Percentiles rank a stretch among this genome's conserved stretches.
These are phyloP conservation scores for Ormyrus nitidulus DNA, from an alignment of 2,888 invertebrate genomes.

Conservation along the genomic window DNA sequence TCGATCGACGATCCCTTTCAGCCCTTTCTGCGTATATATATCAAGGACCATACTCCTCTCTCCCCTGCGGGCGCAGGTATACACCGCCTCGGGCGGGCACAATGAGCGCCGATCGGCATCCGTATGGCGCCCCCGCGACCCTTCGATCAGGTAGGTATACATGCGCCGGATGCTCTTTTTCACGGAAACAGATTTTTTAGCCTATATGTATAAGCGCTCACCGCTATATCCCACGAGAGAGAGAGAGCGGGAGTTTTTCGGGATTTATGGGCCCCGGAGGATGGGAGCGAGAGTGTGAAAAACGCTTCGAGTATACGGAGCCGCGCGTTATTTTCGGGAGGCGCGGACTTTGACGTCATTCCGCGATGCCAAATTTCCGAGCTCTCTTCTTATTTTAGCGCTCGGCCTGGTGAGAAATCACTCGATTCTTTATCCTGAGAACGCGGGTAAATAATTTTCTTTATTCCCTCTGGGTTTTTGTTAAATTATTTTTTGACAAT, in stretches of 20 bases:
- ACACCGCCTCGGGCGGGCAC: not conserved
- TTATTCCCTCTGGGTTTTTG: no score
- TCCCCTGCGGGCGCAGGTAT: not conserved
- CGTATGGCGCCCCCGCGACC: conserved; percentile 41
- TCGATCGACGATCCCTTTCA: conserved; percentile 1
- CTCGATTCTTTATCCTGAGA: not conserved
- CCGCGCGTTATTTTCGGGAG: not conserved
- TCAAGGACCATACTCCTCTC: no score
- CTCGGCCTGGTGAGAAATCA: not conserved
- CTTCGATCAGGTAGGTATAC: not conserved
- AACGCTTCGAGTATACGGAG: not conserved
- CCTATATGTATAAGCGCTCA: no score
- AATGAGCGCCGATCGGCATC: not conserved
- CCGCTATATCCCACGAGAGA: no score
- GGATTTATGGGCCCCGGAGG: no score
- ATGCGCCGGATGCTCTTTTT: conserved; percentile 36
- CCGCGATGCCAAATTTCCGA: no score
- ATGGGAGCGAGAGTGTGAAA: conserved; percentile 12
- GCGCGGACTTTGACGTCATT: no score
- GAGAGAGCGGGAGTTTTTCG: no score
- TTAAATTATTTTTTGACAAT: no score
- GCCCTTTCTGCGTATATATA: not conserved
- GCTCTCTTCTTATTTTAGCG: no score
- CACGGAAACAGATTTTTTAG: conserved; percentile 28
- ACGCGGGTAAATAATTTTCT: no score